Conservation (phyloP, 2,113 vertebrate genomes). For the Otolemur garnettii region DNA sequence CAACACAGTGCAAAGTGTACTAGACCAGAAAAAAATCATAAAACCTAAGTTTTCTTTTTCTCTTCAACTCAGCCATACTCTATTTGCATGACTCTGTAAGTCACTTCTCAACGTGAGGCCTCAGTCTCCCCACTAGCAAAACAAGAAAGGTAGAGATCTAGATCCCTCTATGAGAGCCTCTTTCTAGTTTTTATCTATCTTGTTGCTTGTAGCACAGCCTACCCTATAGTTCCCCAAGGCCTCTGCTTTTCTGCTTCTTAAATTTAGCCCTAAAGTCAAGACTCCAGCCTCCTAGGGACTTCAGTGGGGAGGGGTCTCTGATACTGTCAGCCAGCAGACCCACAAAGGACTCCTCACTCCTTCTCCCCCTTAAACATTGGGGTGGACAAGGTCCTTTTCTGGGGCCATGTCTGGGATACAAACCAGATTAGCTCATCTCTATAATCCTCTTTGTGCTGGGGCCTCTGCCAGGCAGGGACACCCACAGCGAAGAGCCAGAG, state of each 20-base stretch:
- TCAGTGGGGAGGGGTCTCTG: background rate
- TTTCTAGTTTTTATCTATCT: background rate
- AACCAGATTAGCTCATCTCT: conserved; percentile 84
- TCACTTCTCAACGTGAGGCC: background rate
- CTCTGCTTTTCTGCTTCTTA: background rate
- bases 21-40: background rate
- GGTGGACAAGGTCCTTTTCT: conserved; percentile 75
- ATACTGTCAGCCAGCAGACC: background rate
- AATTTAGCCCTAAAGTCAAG: conserved; percentile 17
- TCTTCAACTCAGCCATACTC: background rate
- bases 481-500: conserved; percentile 74
- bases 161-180: background rate
- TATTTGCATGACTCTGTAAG: background rate
- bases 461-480: conserved; percentile 83
- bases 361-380: conserved; percentile 55
- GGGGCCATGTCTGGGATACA: conserved; percentile 80
- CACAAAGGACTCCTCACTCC: background rate
- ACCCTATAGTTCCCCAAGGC: background rate
- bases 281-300: background rate
- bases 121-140: conserved; percentile 51
- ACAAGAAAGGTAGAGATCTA: background rate
- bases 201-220: background rate
- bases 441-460: conserved; percentile 83
- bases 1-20: background rate
- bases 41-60: background rate